A percentile compares a stretch with the other conserved stretches of the same genome.
Conservation (phyloP, 2,888 invertebrate genomes). For the Microplitis manilae region DNA sequence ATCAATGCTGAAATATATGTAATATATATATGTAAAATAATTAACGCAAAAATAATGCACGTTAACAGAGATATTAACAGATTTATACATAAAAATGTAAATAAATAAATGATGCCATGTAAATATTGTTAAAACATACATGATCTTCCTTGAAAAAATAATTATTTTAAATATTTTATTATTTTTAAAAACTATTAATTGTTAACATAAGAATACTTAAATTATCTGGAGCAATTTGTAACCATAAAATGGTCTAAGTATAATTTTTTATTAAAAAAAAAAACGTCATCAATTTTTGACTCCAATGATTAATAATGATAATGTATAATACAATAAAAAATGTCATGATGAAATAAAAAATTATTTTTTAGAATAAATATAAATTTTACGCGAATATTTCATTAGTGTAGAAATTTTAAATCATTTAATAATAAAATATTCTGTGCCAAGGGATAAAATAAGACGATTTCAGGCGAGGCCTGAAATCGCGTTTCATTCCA, state of each 20-base stretch:
- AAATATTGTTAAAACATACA: constrained; percentile 26
- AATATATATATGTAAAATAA: constrained; percentile 11
- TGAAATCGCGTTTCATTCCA: too few relatives aligned
- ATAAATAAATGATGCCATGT: constrained; percentile 37
- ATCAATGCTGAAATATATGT: neutral
- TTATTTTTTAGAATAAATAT: neutral
- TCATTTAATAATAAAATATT: too few relatives aligned
- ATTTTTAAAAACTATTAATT: neutral
- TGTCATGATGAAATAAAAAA: neutral
- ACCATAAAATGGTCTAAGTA: neutral
- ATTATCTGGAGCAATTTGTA: neutral
- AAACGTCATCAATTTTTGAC: constrained; percentile 3
- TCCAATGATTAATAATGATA: neutral
- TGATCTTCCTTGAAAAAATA: neutral
- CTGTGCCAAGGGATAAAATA: too few relatives aligned
- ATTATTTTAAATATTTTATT: neutral
- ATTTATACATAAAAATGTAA: constrained; percentile 53
- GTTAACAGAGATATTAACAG: constrained; percentile 52
- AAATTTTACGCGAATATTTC: neutral
- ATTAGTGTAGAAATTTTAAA: neutral
- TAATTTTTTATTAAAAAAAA: constrained; percentile 18
- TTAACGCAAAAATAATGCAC: neutral
- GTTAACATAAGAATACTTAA: neutral
- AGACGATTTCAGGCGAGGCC: too few relatives aligned
- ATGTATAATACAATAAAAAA: neutral